Conservation (phyloP, 1,140 invertebrate genomes). For the Drosophila kikkawai region DNA sequence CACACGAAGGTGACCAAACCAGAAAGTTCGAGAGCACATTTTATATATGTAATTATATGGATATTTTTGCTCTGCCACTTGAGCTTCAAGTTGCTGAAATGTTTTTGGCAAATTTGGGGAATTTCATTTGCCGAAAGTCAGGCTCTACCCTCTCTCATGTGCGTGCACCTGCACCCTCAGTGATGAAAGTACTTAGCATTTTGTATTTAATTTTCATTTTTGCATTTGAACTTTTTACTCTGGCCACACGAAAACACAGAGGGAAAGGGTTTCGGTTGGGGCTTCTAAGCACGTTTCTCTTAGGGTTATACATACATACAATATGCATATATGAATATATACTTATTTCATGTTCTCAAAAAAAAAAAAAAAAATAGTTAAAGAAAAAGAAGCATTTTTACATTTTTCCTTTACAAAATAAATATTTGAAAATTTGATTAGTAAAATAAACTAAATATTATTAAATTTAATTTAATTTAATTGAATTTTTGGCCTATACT, state of each 20-base stretch:
- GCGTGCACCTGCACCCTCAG: constrained; percentile 2
- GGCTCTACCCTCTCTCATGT: neutral
- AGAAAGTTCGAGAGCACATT: constrained; percentile 1
- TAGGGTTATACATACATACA: constrained; percentile 1
- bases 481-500: too few relatives aligned
- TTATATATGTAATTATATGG: constrained; percentile 16
- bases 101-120: constrained; percentile 55
- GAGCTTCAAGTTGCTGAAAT: constrained; percentile 51
- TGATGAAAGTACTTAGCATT: constrained; percentile 72
- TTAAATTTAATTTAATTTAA: too few relatives aligned
- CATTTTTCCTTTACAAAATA: too few relatives aligned
- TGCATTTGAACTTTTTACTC: constrained; percentile 78
- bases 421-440: too few relatives aligned
- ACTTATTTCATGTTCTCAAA: too few relatives aligned
- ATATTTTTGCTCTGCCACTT: constrained; percentile 22
- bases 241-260: constrained; percentile 17
- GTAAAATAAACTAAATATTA: too few relatives aligned
- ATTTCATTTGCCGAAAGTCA: constrained; percentile 62
- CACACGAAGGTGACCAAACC: neutral
- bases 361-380: too few relatives aligned
- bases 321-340: constrained; percentile 1
- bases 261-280: constrained; percentile 17
- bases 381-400: too few relatives aligned
- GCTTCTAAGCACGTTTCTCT: constrained; percentile 22
- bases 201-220: constrained; percentile 82